phyloP scores from a whole-genome alignment of 2,797 vertebrate species.

The Acipenser ruthenus region DNA sequence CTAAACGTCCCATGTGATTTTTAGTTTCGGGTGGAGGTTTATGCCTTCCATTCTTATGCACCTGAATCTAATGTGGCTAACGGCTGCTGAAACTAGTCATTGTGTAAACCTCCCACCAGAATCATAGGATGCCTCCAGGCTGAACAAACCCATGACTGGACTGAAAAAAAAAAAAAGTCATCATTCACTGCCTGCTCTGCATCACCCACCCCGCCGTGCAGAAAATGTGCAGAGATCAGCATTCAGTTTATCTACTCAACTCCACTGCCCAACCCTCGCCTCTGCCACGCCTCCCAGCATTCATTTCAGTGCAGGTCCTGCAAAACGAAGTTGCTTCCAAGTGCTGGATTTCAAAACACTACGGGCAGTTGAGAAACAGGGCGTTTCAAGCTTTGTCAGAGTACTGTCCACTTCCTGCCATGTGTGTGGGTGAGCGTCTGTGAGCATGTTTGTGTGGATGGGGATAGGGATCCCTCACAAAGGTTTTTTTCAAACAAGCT shows the following conservation, averaged over 20 bases:
- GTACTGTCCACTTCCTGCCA: too few species aligned
- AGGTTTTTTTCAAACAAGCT: not conserved
- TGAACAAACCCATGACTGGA: not conserved
- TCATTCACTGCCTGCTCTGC: conserved; percentile 1
- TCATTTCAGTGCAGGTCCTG: conserved; percentile 5
- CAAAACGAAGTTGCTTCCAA: not conserved
- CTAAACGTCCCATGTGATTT: too few species aligned
- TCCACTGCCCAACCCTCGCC: not conserved
- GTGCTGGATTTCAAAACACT: not conserved
- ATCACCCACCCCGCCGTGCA: conserved; percentile 3
- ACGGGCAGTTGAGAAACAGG: not conserved
- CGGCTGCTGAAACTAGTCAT: conserved; percentile 6
- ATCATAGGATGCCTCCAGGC: conserved; percentile 13
- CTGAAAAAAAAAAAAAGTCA: not conserved
- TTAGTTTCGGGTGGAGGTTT: too few species aligned
- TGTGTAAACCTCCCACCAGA: not conserved
- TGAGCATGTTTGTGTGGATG: too few species aligned
- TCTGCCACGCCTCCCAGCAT: not conserved
- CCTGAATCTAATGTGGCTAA: not conserved
- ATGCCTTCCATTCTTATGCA: not conserved
- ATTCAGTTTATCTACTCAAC: not conserved
- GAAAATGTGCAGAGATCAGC: conserved; percentile 12
- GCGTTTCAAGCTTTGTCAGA: not conserved
- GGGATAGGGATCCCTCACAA: too few species aligned
- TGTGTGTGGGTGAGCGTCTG: too few species aligned